Evolutionary conservation across 37 sponge, comb jelly and placozoan genomes (phyloP).

Genomic region (Spongia lamella): DNA sequence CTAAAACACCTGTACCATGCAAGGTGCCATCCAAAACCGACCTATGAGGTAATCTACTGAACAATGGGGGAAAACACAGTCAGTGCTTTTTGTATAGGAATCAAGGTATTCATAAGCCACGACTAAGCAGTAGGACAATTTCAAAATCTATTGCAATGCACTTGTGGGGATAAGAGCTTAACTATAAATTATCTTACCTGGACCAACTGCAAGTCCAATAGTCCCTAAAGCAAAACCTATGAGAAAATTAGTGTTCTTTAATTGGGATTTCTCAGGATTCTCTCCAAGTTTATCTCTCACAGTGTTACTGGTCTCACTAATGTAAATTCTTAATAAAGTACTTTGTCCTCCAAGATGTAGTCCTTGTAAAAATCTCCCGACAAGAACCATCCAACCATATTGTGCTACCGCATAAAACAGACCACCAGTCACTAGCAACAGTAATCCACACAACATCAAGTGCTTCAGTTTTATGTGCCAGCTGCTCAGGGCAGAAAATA

Average conservation of each 20-base stretch:
- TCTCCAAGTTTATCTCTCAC: neutral
- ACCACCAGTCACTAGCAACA: neutral
- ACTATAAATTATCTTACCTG: slow-evolving; percentile 18
- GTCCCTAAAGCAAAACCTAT: slow-evolving; percentile 11
- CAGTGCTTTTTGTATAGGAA: too few relatives aligned
- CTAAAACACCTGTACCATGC: slow-evolving; percentile 1
- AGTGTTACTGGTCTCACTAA: slow-evolving; percentile 24
- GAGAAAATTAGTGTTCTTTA: slow-evolving; percentile 41
- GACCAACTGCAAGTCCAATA: slow-evolving; percentile 4
- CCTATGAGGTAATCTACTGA: too few relatives aligned
- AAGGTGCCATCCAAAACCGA: neutral
- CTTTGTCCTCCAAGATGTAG: neutral
- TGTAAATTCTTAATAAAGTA: slow-evolving; percentile 15
- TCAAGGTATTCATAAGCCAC: too few relatives aligned
- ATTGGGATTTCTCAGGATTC: slow-evolving; percentile 13
- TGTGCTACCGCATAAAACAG: slow-evolving; percentile 12
- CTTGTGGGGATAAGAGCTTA: too few relatives aligned
- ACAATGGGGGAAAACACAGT: too few relatives aligned
- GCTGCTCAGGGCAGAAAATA: neutral
- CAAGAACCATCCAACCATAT: slow-evolving; percentile 28
- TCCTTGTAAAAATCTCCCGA: slow-evolving; percentile 17
- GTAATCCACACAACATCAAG: neutral
- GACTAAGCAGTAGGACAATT: too few relatives aligned
- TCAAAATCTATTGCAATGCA: too few relatives aligned
- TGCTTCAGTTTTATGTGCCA: slow-evolving; percentile 10